phyloP scores from a whole-genome alignment of 2,888 invertebrate genomes.

The Rambutsinella grinnellia region DNA sequence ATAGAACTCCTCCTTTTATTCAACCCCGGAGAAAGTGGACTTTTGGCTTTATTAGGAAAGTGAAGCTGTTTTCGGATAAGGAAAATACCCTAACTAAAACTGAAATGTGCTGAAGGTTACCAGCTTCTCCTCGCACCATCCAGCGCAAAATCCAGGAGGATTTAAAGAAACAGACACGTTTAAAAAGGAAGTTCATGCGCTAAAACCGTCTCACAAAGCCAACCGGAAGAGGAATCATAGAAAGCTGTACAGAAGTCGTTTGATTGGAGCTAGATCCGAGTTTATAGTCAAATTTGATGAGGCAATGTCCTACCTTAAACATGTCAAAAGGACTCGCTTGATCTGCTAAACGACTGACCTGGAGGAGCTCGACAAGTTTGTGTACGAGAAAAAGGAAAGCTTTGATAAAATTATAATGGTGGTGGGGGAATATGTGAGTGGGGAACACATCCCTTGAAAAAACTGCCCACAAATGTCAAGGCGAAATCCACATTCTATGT shows the following conservation, averaged over 20 bases:
- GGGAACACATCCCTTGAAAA: constrained; percentile 26
- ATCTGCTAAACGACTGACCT: not conserved
- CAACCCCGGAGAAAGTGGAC: no score
- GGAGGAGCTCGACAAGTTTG: constrained; percentile 10
- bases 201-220: not conserved
- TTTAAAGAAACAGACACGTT: no score
- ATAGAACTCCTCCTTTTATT: no score
- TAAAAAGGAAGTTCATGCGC: constrained; percentile 4
- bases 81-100: no score
- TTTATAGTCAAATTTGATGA: constrained; percentile 19
- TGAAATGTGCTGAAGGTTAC: no score
- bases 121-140: no score
- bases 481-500: constrained; percentile 31
- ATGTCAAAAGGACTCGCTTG: not conserved
- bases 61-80: no score
- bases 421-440: constrained; percentile 5
- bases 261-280: constrained; percentile 9
- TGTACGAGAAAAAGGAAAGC: not conserved
- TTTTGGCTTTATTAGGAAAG: no score
- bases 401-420: constrained; percentile 7
- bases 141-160: no score
- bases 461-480: constrained; percentile 48
- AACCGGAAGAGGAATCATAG: constrained; percentile 11
- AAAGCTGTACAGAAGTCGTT: constrained; percentile 6
- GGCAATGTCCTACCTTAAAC: not conserved